Evolutionary conservation across 2,888 invertebrate species (phyloP), one percentile per base, ranked within the genome.

Genomic region (Acanthococcus lagerstroemiae): DNA sequence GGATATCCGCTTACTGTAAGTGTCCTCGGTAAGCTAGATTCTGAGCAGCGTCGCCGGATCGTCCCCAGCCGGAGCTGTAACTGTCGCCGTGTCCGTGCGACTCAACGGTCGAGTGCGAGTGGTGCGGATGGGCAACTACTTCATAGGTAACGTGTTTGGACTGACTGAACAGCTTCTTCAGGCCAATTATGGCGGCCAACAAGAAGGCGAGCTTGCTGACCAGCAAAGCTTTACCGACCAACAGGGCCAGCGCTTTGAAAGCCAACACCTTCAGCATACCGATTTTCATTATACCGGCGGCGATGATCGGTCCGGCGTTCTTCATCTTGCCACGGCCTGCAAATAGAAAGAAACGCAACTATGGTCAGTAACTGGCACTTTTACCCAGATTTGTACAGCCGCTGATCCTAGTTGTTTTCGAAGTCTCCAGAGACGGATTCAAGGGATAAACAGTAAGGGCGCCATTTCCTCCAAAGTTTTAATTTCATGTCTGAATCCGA

Each of bases 121-220:
- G 83, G 68, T 84, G 85, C 0, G 83, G 83, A 72, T 86, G 85
- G 2, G 88, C 84, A 30, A 87, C 87, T 1, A 87, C 85, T 74
- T 87, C 86, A 73, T 86, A 87, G 0, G 85, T 86, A 27, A 89
- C 84, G 76, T 85, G 83, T 70, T 83, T 84, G 71, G 82, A 87
- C 74, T 85, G 84, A 57, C 84, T 84, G 76, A 90, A 84, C 48
- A 91, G 78, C 73, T 90, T 90, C 80, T 89, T 90, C 73, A 90
- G 75, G 30, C 89, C 90, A 70, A 90, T 87, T 71, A 90, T 85
- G 52, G 85, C 84, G 15, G 90, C 87, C 65, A 90, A 77, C 3
- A 90, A 81, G 9, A 91, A 80, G 2, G 90, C 90, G 61, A 90
- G 84, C 81, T 91, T 91, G 71, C 88, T 88, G 69, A 90, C 84